These are phyloP conservation scores for Prostheceraeus crozeri DNA, from an alignment of 2,888 invertebrate genomes.

Conservation along the genomic window DNA sequence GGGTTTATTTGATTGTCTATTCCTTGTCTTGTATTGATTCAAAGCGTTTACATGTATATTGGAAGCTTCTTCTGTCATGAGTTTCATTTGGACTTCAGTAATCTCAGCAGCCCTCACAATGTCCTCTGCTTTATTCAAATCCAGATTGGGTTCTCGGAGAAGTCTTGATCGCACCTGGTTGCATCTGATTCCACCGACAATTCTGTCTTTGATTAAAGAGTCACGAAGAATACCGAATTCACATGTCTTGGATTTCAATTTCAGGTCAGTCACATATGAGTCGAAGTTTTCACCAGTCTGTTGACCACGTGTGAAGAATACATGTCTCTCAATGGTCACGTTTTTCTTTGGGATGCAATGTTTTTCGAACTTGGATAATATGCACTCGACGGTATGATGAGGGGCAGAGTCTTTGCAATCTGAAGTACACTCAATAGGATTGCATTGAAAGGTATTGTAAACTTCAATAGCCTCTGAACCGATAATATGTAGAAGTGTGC, in stretches of 20 bases:
- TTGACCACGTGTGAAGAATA: conserved; percentile 25
- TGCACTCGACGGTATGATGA: too few species aligned
- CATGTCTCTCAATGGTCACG: conserved; percentile 28
- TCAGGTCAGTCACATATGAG: neutral
- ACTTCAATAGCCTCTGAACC: neutral
- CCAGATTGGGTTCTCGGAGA: conserved; percentile 25
- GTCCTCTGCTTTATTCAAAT: conserved; percentile 17
- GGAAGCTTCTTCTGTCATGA: neutral
- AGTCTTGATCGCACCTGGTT: conserved; percentile 23
- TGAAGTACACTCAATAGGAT: neutral
- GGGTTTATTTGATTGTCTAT: too few species aligned
- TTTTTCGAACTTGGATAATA: conserved; percentile 21
- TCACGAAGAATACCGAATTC: neutral
- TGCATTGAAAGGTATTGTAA: neutral
- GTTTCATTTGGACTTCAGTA: conserved; percentile 15
- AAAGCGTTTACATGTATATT: too few species aligned
- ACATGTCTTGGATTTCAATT: neutral
- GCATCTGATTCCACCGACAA: neutral
- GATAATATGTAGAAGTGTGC: neutral
- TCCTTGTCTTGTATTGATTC: too few species aligned
- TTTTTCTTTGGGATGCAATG: conserved; percentile 35
- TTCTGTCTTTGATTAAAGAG: neutral
- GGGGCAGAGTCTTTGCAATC: neutral
- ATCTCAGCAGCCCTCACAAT: neutral
- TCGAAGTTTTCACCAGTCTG: conserved; percentile 27